Conservation (phyloP, 2,888 invertebrate species). For the Drosophila prostipennis region DNA sequence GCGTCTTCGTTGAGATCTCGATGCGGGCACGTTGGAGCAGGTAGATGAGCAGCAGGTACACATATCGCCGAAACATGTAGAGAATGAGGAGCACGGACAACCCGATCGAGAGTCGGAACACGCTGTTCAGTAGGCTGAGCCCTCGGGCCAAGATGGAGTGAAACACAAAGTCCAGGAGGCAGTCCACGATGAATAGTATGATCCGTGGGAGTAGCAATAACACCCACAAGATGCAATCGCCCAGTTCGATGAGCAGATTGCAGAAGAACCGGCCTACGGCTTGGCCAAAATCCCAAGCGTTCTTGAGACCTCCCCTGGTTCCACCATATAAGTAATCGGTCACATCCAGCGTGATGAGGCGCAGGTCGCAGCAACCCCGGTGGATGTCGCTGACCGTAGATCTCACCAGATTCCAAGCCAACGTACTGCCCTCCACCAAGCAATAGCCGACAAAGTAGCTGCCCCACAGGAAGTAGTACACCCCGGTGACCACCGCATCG, state of each 20-base stretch:
- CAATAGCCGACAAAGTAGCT: constrained; percentile 58
- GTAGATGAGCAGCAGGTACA: constrained; percentile 25
- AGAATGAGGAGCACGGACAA: constrained; percentile 46
- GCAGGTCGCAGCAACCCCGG: constrained; percentile 12
- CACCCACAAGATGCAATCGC: constrained; percentile 51
- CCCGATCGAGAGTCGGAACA: constrained; percentile 51
- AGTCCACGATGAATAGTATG: constrained; percentile 45
- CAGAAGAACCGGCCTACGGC: constrained; percentile 13
- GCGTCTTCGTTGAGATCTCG: constrained; percentile 14
- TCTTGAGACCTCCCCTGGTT: constrained; percentile 15
- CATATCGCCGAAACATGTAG: constrained; percentile 55
- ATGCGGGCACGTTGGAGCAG: constrained; percentile 8
- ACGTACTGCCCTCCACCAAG: constrained; percentile 33
- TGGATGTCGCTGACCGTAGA: constrained; percentile 2
- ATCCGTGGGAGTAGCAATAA: constrained; percentile 52
- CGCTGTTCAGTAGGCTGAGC: constrained; percentile 44
- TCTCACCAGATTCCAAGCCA: constrained; percentile 26
- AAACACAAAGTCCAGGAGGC: constrained; percentile 19
- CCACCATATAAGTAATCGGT: constrained; percentile 47
- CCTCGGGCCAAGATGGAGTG: constrained; percentile 27
- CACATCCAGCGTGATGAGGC: constrained; percentile 1
- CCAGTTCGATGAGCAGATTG: constrained; percentile 48
- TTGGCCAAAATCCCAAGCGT: not conserved
- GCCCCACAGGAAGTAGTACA: constrained; percentile 50
- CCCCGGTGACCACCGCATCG: constrained; percentile 28